A percentile compares a stretch with the other conserved stretches of the same genome.
phyloP scores from a whole-genome alignment of 2,113 vertebrate genomes.

The Smithornis capensis region DNA sequence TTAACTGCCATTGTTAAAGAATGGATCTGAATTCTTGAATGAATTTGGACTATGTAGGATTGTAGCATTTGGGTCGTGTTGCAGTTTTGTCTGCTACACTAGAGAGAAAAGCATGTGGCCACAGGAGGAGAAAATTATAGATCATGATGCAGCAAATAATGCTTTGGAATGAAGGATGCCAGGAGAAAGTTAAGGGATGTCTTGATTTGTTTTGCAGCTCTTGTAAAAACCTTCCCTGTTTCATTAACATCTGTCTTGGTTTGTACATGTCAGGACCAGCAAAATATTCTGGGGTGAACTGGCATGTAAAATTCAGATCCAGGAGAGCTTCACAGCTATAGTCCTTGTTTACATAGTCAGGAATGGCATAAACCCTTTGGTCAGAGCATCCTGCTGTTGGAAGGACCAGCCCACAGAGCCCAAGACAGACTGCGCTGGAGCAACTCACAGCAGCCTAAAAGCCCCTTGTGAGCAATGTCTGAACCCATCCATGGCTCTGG shows the following conservation, averaged over 20 bases:
- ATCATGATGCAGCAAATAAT: background rate
- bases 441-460: background rate
- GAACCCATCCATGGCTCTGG: background rate
- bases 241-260: background rate
- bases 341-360: background rate
- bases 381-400: background rate
- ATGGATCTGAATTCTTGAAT: background rate
- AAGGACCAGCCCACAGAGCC: background rate
- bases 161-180: background rate
- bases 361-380: background rate
- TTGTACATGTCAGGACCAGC: background rate
- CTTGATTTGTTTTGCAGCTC: background rate
- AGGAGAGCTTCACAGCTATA: background rate
- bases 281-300: background rate
- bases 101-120: background rate
- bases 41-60: background rate
- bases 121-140: background rate
- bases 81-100: background rate
- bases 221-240: background rate
- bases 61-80: background rate
- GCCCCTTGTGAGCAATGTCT: fast-evolving
- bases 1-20: background rate
- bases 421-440: background rate
- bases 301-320: background rate
- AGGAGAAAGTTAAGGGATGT: background rate